phyloP scores from a whole-genome alignment of 2,113 vertebrate species.

The Phylloscopus trochilus region DNA sequence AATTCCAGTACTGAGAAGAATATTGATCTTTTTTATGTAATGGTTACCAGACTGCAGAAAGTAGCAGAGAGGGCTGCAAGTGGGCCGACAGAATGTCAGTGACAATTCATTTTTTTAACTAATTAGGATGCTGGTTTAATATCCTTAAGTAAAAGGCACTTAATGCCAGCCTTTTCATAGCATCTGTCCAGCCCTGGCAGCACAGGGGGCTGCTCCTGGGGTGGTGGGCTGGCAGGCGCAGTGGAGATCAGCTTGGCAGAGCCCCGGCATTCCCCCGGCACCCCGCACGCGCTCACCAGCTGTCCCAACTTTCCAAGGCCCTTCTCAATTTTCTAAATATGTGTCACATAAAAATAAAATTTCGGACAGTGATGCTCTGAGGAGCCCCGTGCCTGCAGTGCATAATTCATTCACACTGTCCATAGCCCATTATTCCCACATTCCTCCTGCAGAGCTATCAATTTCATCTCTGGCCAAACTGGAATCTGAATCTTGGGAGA shows the following conservation, averaged over 20 bases:
- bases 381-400: conserved; percentile 20
- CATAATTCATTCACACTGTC: conserved; percentile 60
- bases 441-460: conserved; percentile 36
- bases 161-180: conserved; percentile 72
- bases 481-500: conserved; percentile 34
- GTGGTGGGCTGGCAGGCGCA: conserved; percentile 37
- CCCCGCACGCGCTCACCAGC: conserved; percentile 59
- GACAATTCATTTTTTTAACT: conserved; percentile 78
- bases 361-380: conserved; percentile 5
- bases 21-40: conserved; percentile 75
- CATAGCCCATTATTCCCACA: conserved; percentile 32
- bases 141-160: conserved; percentile 78
- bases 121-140: conserved; percentile 79
- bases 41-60: conserved; percentile 77
- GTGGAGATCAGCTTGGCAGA: conserved; percentile 29
- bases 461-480: conserved; percentile 9
- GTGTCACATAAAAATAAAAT: conserved; percentile 74
- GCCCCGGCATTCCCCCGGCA: conserved; percentile 49
- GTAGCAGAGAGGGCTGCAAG: conserved; percentile 69
- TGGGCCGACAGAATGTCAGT: conserved; percentile 71
- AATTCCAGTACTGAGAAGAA: conserved; percentile 68
- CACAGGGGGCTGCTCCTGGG: conserved; percentile 59
- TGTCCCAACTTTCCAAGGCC: conserved; percentile 71
- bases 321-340: conserved; percentile 74
- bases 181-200: conserved; percentile 67